A percentile compares a stretch with the other conserved stretches of the same genome.
These are phyloP conservation scores for Lycodopsis pacificus DNA, from an alignment of 2,797 vertebrate species.

Conservation along the genomic window DNA sequence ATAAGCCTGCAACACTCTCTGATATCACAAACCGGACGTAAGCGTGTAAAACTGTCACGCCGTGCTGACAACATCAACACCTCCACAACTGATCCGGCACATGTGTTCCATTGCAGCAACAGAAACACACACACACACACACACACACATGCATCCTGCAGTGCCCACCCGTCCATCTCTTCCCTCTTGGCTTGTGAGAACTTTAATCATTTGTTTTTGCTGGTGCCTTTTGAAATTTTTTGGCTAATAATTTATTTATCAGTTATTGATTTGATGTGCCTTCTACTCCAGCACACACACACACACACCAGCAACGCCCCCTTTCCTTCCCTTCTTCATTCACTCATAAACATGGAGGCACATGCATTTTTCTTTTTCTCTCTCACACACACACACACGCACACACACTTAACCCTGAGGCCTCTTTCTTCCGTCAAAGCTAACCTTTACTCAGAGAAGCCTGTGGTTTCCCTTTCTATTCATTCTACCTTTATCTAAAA, in stretches of 20 bases:
- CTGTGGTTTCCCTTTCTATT: slow-evolving; percentile 50
- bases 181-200: slow-evolving; percentile 19
- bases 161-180: neutral
- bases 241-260: slow-evolving; percentile 75
- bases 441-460: slow-evolving; percentile 64
- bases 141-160: neutral
- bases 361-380: slow-evolving; percentile 14
- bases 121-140: slow-evolving; percentile 24
- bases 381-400: slow-evolving; percentile 2
- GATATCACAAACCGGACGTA: slow-evolving; percentile 57
- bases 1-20: slow-evolving; percentile 41
- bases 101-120: slow-evolving; percentile 56
- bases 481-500: slow-evolving; percentile 52
- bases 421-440: slow-evolving; percentile 30
- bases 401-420: slow-evolving; percentile 41
- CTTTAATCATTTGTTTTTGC: slow-evolving; percentile 54
- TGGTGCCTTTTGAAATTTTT: slow-evolving; percentile 69
- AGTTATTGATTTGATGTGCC: slow-evolving; percentile 69
- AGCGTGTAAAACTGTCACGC: slow-evolving; percentile 43
- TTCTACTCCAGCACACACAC: slow-evolving; percentile 20
- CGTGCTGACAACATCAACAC: slow-evolving; percentile 54
- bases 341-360: slow-evolving; percentile 27
- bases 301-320: slow-evolving; percentile 9
- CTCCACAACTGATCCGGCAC: slow-evolving; percentile 28
- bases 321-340: slow-evolving; percentile 4